Percentiles rank a stretch among this genome's conserved stretches.
Conservation (phyloP, 1,140 invertebrate species). For the Plectus sambesii region DNA sequence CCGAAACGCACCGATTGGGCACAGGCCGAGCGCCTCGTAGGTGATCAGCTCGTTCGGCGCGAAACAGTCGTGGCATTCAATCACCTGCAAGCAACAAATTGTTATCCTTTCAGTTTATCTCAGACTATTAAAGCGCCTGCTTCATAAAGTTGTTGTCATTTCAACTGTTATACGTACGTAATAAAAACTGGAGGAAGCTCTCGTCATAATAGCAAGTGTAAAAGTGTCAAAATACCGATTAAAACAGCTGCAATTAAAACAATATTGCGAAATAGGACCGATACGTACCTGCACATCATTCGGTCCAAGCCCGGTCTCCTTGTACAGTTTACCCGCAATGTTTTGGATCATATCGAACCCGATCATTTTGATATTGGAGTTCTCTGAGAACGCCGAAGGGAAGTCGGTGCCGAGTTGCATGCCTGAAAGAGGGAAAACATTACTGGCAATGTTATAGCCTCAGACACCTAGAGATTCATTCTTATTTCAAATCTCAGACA, state of each 20-base stretch:
- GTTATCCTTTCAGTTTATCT: background rate
- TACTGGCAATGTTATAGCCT: too few relatives aligned
- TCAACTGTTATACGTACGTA: too few relatives aligned
- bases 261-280: too few relatives aligned
- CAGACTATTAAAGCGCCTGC: background rate
- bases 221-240: too few relatives aligned
- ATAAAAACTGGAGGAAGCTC: too few relatives aligned
- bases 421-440: too few relatives aligned
- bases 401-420: slow-evolving; percentile 93
- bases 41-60: slow-evolving; percentile 93
- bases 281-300: slow-evolving; percentile 44
- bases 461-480: too few relatives aligned
- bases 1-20: slow-evolving; percentile 65
- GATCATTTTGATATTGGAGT: slow-evolving; percentile 79
- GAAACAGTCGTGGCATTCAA: slow-evolving; percentile 99
- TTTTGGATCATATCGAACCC: slow-evolving; percentile 87
- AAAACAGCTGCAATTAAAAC: too few relatives aligned
- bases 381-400: slow-evolving; percentile 67
- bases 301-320: slow-evolving; percentile 55
- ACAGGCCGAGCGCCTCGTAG: slow-evolving; percentile 90
- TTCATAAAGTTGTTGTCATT: too few relatives aligned
- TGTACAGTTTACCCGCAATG: slow-evolving; percentile 67
- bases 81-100: slow-evolving; percentile 51
- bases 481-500: too few relatives aligned
- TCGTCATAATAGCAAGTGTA: too few relatives aligned